A percentile compares a stretch with the other conserved stretches of the same genome.
Conservation (phyloP, 35 echinoderm and acorn worm species). For the Strongylocentrotus purpuratus region DNA sequence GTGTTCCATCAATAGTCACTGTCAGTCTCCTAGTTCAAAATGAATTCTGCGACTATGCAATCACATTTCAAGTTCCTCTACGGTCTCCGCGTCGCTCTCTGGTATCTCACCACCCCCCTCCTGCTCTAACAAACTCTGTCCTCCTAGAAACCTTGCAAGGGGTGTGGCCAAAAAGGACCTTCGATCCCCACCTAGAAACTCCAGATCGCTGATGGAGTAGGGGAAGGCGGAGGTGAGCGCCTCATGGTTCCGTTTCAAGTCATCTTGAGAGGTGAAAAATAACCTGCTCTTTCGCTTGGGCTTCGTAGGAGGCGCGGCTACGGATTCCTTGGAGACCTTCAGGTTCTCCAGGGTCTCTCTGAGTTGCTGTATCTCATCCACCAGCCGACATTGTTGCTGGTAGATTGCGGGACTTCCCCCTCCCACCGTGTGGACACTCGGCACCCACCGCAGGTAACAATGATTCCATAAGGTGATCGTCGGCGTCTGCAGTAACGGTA, state of each 20-base stretch:
- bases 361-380: slow-evolving; percentile 95
- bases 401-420: slow-evolving; percentile 76
- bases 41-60: not conserved
- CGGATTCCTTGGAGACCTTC: slow-evolving; percentile 24
- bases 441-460: slow-evolving; percentile 90
- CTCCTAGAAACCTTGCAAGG: slow-evolving; percentile 84
- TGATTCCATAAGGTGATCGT: slow-evolving; percentile 94
- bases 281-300: slow-evolving; percentile 59
- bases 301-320: slow-evolving; percentile 53
- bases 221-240: slow-evolving; percentile 88
- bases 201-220: slow-evolving; percentile 88
- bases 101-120: slow-evolving; percentile 19
- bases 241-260: slow-evolving; percentile 49
- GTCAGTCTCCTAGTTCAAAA: not conserved
- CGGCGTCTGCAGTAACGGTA: slow-evolving; percentile 57
- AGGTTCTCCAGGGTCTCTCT: slow-evolving; percentile 74
- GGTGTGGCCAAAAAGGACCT: slow-evolving; percentile 83
- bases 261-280: slow-evolving; percentile 67
- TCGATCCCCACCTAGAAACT: slow-evolving; percentile 82
- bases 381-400: slow-evolving; percentile 88
- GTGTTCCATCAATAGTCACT: not conserved
- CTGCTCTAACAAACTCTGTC: slow-evolving; percentile 84
- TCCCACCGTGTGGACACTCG: slow-evolving; percentile 85
- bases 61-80: slow-evolving; percentile 76
- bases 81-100: slow-evolving; percentile 46